Evolutionary conservation across 2,888 invertebrate species (phyloP).

Genomic region (Pachydiplax longipennis): DNA sequence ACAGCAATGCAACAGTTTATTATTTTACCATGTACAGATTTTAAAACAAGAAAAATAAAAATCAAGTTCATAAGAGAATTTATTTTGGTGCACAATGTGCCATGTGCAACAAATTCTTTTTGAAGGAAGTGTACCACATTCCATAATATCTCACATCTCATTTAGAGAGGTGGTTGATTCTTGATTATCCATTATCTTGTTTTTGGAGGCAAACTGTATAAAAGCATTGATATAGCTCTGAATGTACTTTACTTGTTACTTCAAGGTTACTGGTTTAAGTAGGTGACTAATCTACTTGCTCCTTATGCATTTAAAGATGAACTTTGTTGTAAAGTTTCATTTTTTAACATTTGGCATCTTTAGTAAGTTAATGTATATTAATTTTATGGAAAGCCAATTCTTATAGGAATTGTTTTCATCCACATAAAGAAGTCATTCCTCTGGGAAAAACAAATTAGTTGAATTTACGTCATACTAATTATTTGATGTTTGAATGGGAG

Average conservation of each 20-base stretch:
- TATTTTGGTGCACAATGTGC: conserved; percentile 28
- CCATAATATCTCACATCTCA: background rate
- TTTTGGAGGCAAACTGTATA: background rate
- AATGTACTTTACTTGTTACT: background rate
- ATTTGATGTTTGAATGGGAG: background rate
- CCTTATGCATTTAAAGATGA: background rate
- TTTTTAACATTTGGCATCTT: background rate
- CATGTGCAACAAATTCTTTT: background rate
- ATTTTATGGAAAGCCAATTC: background rate
- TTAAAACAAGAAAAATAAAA: conserved; percentile 43
- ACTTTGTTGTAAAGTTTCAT: background rate
- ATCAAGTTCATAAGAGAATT: conserved; percentile 21
- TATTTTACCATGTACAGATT: conserved; percentile 45
- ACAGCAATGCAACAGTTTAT: conserved; percentile 36
- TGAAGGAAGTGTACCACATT: conserved; percentile 28
- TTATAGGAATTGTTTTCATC: background rate
- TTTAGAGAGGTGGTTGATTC: background rate
- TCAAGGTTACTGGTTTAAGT: background rate
- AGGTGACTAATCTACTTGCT: background rate
- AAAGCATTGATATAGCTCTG: background rate
- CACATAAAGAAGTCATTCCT: background rate
- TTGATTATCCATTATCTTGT: background rate
- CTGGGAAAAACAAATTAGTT: background rate
- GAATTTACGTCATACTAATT: background rate
- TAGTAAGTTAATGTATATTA: background rate